Evolutionary conservation across 1,140 invertebrate genomes (phyloP).

Genomic region (Ceratoteleas bidentatus): DNA sequence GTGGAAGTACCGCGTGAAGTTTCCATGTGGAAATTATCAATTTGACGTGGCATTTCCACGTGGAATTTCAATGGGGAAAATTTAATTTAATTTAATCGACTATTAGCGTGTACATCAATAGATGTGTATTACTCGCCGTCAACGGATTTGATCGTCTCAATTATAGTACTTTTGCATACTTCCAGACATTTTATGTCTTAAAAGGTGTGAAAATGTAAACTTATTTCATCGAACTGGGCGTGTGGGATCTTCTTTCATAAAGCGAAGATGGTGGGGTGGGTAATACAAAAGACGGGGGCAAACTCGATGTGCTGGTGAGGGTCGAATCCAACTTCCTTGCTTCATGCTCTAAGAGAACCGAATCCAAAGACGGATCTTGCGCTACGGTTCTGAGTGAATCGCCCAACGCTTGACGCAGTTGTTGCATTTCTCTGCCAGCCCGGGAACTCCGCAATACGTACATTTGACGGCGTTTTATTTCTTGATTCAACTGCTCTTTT

Average conservation of each 20-base stretch:
- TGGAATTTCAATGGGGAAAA: no score
- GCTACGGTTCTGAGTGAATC: conserved; percentile 91
- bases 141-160: no score
- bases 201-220: not conserved
- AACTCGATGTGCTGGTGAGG: conserved; percentile 82
- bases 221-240: conserved; percentile 78
- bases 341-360: conserved; percentile 91
- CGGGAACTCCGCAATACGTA: conserved; percentile 90
- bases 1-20: no score
- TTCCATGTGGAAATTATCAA: no score
- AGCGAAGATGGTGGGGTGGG: conserved; percentile 63
- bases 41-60: no score
- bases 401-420: conserved; percentile 90
- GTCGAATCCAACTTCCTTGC: conserved; percentile 90
- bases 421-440: conserved; percentile 92
- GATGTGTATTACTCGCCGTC: no score
- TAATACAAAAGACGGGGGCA: conserved; percentile 68
- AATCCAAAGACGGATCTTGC: conserved; percentile 90
- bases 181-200: no score
- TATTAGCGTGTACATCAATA: no score
- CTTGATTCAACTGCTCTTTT: conserved; percentile 91
- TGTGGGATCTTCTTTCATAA: conserved; percentile 76
- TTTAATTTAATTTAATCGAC: no score
- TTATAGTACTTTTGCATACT: no score
- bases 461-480: conserved; percentile 91